Evolutionary conservation across 2,113 vertebrate genomes (phyloP), one percentile per base, ranked within the genome.

Genomic region (Nothobranchius furzeri): DNA sequence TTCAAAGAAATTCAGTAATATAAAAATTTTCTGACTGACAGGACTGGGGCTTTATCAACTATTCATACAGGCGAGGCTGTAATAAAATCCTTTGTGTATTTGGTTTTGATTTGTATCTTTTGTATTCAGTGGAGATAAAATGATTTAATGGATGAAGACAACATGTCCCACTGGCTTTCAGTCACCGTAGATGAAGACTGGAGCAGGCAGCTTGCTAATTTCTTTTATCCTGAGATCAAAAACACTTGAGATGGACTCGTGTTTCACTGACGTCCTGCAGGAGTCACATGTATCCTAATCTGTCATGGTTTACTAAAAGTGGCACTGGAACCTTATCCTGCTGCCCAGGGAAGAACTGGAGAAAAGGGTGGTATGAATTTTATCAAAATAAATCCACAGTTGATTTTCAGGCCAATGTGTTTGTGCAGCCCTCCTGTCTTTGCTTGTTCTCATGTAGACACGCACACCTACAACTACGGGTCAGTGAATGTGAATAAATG

Each of bases 131-230:
- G 17, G 40, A 53, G 70, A 47, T 36, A 15, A 43, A 59, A 10
- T 40, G 57, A 81, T 68, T n/a, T 77, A 70, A 87, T 81, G 52
- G 55, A 75, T 60, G 17, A 61, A 73, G 85, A 82, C 85, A 79
- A 64, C 60, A 7, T 12, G 75, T 85, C 78, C 13, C 43, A 40
- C 61, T 77, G 68, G 71, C 76, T 73, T 68, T 73, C 59, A 24
- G 64, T 76, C 62, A 64, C 54, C 48, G 54, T 25, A 37, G 63
- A 59, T 36, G 56, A 46, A 78, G 71, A 75, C 73, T 60, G 69
- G 59, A 76, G 52, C 58, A 47, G 79, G 69, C 83, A 82, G 66
- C 62, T 66, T 61, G 55, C 65, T 8, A 25, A 47, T 60, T 70
- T 78, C 75, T 82, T 68, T 82, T 24, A 75, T 73, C 48, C 46